Evolutionary conservation across 53 echinoderm and acorn worm genomes (phyloP).

Genomic region (Echinarachnius parma): DNA sequence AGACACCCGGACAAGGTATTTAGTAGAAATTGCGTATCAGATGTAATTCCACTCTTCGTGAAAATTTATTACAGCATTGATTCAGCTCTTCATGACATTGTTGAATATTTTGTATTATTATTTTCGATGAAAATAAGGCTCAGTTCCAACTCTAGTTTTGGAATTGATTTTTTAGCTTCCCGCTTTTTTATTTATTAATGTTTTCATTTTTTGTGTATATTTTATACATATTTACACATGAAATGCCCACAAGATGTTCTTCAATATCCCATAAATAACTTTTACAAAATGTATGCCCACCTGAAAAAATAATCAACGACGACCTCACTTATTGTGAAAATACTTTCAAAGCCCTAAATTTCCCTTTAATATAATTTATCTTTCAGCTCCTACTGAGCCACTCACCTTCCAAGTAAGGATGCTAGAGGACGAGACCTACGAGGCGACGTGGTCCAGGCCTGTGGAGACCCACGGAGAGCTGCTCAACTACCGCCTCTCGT

Average conservation of each 20-base stretch:
- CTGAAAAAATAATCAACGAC: no score
- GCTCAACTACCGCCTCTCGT: conserved; percentile 57
- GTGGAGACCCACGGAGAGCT: conserved; percentile 72
- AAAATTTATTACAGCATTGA: background rate
- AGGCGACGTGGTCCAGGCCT: conserved; percentile 70
- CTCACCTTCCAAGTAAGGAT: conserved; percentile 46
- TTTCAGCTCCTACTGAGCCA: conserved; percentile 85
- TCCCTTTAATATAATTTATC: no score
- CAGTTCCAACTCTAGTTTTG: no score
- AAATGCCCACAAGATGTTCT: no score
- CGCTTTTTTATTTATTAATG: no score
- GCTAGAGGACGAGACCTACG: conserved; percentile 48
- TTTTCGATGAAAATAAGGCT: no score
- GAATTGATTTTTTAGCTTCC: no score
- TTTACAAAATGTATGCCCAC: no score
- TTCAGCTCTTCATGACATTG: background rate
- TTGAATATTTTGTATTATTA: background rate
- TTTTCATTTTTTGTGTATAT: no score
- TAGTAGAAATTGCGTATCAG: background rate
- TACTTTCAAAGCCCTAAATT: background rate
- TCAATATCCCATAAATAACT: no score
- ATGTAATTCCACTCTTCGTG: no score
- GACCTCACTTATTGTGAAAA: background rate
- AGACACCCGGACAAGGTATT: conserved; percentile 93
- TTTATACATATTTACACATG: no score